Conservation (phyloP, 2,888 invertebrate species). For the Perdita meconis region DNA sequence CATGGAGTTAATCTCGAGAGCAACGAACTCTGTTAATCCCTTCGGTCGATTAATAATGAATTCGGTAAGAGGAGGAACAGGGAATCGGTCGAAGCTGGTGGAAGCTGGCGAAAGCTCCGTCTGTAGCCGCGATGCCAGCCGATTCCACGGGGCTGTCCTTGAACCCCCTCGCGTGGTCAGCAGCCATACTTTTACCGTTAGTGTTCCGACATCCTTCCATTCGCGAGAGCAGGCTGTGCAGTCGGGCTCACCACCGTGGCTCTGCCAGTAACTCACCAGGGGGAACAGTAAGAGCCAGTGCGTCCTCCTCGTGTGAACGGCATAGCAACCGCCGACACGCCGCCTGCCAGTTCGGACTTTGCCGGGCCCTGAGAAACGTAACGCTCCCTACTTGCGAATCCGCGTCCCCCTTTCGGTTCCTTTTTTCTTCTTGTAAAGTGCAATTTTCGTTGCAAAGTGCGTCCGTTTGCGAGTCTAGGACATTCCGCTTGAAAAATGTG, state of each 20-base stretch:
- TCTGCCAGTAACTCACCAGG: slow-evolving; percentile 74
- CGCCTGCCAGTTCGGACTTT: slow-evolving; percentile 40
- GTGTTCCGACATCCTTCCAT: slow-evolving; percentile 80
- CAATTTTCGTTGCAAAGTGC: slow-evolving; percentile 6
- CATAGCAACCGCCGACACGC: slow-evolving; percentile 68
- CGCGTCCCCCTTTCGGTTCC: background rate
- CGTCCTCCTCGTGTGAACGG: slow-evolving; percentile 67
- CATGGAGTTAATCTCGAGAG: too few species aligned
- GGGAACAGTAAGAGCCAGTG: slow-evolving; percentile 57
- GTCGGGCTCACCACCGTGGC: slow-evolving; percentile 43
- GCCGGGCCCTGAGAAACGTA: slow-evolving; percentile 56
- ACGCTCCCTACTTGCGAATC: slow-evolving; percentile 21
- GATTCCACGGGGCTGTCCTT: slow-evolving; percentile 80
- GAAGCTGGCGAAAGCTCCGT: slow-evolving; percentile 29
- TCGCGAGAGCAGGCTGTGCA: slow-evolving; percentile 67
- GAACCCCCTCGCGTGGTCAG: slow-evolving; percentile 77
- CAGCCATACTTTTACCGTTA: slow-evolving; percentile 82
- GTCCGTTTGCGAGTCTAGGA: slow-evolving; percentile 3
- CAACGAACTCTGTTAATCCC: too few species aligned
- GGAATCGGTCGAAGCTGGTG: background rate
- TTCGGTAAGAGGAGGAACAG: background rate
- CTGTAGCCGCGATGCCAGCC: slow-evolving; percentile 62
- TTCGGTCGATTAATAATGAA: background rate
- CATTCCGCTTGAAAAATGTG: slow-evolving; percentile 13
- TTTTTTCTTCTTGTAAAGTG: background rate